Evolutionary conservation across 2,797 vertebrate species (phyloP), one percentile per base, ranked within the genome.

Genomic region (Lagodon rhomboides): DNA sequence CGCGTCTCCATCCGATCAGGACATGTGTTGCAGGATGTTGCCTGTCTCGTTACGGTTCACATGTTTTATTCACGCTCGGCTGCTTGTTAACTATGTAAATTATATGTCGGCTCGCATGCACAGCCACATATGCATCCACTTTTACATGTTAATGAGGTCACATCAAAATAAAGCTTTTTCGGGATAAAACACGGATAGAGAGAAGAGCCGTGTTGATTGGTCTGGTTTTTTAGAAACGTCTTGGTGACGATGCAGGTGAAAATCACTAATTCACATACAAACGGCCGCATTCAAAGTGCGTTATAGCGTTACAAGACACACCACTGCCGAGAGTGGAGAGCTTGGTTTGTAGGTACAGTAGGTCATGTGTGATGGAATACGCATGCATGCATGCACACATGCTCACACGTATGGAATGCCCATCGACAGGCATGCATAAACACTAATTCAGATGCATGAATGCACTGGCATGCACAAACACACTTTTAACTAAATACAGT

Each of bases 61-160:
- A 65, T 90, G 87, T 90, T 93, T 84, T 85, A 86, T 92, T 93
- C 88, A 90, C 59, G 85, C 90, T 85, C 56, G 69, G 83, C 68
- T 91, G 91, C 86, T 87, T 77, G 77, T 90, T 92, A 89, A 89
- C 81, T 78, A 91, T 88, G 85, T 91, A 91, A 92, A 94, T 93
- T 11, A 88, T 79, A 81, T 89, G 94, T 91, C 93, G 89, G 93
- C 93, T 93, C 87, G 93, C 91, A 92, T 87, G 84, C 80, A 49
- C 79, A 77, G 78, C 68, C 85, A 77, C 93, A 95, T 91, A 93
- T 94, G 91, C 84, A 92, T 85, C 75, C 78, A 87, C 85, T 94
- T 93, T 78, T 70, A 81, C 77, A 89, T 90, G 80, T 62, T 91
- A 95, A 94, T 91, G 90, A 91, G 93, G 91, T 93, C 90, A 90